phyloP scores from a whole-genome alignment of 2,113 vertebrate species.

The Perca flavescens region DNA sequence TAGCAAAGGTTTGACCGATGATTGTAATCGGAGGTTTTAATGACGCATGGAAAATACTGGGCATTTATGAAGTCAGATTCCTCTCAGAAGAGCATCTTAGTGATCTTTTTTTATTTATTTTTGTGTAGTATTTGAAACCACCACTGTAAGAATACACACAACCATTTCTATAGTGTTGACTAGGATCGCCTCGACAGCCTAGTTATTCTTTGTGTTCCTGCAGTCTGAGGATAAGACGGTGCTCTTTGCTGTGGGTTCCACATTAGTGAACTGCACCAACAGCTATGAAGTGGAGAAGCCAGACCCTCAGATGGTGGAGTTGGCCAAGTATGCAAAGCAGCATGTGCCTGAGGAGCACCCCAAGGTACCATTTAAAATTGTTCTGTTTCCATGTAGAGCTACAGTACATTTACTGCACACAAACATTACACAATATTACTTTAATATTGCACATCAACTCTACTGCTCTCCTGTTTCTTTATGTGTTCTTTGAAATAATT shows the following conservation, averaged over 20 bases:
- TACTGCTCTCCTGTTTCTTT: background rate
- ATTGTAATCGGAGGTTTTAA: background rate
- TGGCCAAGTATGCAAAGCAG: constrained; percentile 98
- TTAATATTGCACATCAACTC: background rate
- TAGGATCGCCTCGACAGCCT: background rate
- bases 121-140: background rate
- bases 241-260: constrained; percentile 94
- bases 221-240: constrained; percentile 95
- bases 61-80: background rate
- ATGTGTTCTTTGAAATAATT: background rate
- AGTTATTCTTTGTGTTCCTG: constrained; percentile 31
- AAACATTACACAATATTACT: background rate
- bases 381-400: background rate
- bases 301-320: constrained; percentile 95
- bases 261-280: constrained; percentile 96
- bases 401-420: background rate
- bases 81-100: background rate
- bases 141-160: background rate
- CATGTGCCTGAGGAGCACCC: constrained; percentile 96
- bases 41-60: background rate
- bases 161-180: background rate
- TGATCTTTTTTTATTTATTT: background rate
- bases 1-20: constrained; percentile 87
- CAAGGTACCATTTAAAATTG: constrained; percentile 84
- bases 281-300: constrained; percentile 95